Conservation (phyloP, 2,888 invertebrate species). For the Catocala fraxini region DNA sequence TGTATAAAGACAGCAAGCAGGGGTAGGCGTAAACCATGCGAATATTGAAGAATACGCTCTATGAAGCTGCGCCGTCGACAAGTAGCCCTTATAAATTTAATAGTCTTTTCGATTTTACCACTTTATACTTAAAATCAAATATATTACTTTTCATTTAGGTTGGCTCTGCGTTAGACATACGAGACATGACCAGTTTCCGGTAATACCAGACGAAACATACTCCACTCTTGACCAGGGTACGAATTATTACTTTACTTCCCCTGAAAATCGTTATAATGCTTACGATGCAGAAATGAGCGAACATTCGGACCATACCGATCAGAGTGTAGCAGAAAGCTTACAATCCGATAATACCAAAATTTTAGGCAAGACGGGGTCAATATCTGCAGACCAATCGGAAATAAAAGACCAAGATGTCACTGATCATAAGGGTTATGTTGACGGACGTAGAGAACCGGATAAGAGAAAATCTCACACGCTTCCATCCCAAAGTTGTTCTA, state of each 20-base stretch:
- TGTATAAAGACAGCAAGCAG: no score
- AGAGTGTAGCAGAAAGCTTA: slow-evolving; percentile 77
- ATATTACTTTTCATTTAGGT: slow-evolving; percentile 70
- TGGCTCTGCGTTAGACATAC: slow-evolving; percentile 93
- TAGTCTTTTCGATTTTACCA: not conserved
- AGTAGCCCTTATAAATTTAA: not conserved
- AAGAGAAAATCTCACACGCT: slow-evolving; percentile 87
- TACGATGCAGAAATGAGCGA: slow-evolving; percentile 79
- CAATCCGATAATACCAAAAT: slow-evolving; percentile 71
- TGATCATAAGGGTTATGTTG: slow-evolving; percentile 61
- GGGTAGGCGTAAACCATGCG: no score
- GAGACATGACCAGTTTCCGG: slow-evolving; percentile 92
- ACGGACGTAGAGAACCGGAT: slow-evolving; percentile 65
- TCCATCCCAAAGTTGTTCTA: slow-evolving; percentile 84
- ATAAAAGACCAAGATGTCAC: slow-evolving; percentile 69
- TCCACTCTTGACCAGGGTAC: slow-evolving; percentile 72
- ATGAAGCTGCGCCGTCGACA: no score
- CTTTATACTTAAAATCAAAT: no score
- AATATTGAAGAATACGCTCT: no score
- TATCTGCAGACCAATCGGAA: slow-evolving; percentile 59
- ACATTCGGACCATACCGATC: slow-evolving; percentile 83
- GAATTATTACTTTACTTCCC: slow-evolving; percentile 70
- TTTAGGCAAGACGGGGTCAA: slow-evolving; percentile 54
- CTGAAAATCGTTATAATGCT: slow-evolving; percentile 68
- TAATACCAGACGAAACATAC: slow-evolving; percentile 90